Percentiles rank a stretch among this genome's conserved stretches.
Conservation (phyloP, 2,888 invertebrate species). For the Dolichopus griseipennis region DNA sequence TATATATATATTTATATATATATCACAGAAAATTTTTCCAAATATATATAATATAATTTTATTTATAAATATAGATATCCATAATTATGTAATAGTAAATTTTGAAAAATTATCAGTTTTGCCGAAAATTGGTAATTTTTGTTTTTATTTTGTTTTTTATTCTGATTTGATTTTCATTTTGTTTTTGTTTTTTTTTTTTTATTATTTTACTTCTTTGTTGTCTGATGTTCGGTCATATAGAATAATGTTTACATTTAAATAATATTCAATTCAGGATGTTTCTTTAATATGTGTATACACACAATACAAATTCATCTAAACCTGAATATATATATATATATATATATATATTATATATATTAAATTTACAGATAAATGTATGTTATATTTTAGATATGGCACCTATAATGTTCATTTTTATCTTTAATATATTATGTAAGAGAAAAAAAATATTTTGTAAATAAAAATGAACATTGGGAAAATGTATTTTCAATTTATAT, state of each 20-base stretch:
- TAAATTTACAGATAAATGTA: no score
- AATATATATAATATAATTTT: background rate
- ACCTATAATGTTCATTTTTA: no score
- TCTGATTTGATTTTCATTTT: background rate
- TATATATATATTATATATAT: background rate
- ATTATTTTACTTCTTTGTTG: background rate
- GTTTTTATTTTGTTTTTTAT: background rate
- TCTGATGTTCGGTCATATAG: constrained; percentile 3
- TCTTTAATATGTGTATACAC: background rate
- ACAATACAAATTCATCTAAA: background rate
- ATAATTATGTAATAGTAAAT: background rate
- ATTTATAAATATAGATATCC: background rate
- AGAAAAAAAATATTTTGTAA: background rate
- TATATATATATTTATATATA: no score
- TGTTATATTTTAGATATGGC: no score
- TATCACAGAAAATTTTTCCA: no score
- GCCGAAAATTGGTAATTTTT: background rate
- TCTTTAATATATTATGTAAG: background rate
- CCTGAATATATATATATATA: background rate
- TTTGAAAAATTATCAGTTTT: background rate
- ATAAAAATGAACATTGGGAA: background rate
- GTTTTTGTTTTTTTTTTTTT: no score
- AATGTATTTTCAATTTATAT: background rate
- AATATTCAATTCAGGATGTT: background rate
- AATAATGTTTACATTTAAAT: constrained; percentile 6